Evolutionary conservation across 1,140 invertebrate species (phyloP).

Genomic region (Heliconius hermathena): DNA sequence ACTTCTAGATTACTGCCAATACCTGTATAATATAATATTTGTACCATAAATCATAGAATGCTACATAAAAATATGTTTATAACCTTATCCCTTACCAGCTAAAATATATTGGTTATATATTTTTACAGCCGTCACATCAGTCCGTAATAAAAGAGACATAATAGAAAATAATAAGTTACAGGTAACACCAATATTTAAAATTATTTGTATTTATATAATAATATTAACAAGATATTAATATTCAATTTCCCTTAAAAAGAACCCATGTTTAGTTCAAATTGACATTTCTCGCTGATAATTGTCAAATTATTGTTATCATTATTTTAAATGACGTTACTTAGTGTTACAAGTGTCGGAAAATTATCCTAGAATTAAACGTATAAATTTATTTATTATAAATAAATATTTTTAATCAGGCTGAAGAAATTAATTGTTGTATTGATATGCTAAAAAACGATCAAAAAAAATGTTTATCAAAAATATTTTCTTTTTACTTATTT

Average conservation of each 20-base stretch:
- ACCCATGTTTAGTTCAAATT: background rate
- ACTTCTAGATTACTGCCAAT: conserved; percentile 62
- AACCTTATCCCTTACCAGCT: conserved; percentile 46
- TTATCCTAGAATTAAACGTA: no score
- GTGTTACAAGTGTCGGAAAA: background rate
- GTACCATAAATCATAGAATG: background rate
- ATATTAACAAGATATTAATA: background rate
- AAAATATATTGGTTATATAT: conserved; percentile 53
- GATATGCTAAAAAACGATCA: no score
- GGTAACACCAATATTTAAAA: background rate
- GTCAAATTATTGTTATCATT: background rate
- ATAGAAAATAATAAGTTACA: background rate
- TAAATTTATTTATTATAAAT: no score
- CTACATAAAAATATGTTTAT: background rate
- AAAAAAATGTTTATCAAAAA: background rate
- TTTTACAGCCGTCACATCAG: conserved; percentile 70
- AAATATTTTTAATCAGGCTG: no score
- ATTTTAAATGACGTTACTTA: background rate
- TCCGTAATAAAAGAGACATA: conserved; percentile 45
- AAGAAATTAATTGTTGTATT: no score
- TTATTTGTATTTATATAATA: background rate
- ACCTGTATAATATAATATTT: conserved; percentile 47
- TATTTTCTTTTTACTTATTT: no score
- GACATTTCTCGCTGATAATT: background rate
- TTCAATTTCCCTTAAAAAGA: background rate